Evolutionary conservation across 1,140 invertebrate species (phyloP).

Genomic region (Argopecten irradians): DNA sequence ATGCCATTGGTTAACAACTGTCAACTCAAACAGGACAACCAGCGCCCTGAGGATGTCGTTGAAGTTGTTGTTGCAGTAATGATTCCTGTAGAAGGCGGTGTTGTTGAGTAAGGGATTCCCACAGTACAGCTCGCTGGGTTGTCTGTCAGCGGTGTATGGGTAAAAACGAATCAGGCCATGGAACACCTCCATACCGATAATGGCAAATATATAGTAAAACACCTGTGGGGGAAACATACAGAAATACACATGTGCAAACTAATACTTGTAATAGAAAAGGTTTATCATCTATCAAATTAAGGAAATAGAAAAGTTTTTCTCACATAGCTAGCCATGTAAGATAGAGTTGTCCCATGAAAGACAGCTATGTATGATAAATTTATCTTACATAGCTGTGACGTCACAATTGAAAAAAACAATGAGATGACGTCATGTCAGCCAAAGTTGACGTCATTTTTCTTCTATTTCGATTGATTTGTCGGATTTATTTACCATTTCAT

Average conservation of each 20-base stretch:
- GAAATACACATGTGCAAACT: neutral
- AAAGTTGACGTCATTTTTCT: too few species aligned
- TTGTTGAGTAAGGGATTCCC: slow-evolving; percentile 77
- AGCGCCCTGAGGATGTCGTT: slow-evolving; percentile 78
- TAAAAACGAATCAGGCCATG: slow-evolving; percentile 73
- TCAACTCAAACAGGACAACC: slow-evolving; percentile 79
- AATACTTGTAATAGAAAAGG: neutral
- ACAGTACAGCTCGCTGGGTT: slow-evolving; percentile 69
- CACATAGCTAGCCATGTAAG: too few species aligned
- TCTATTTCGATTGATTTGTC: too few species aligned
- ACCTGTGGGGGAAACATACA: slow-evolving; percentile 68
- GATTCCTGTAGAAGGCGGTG: slow-evolving; percentile 74
- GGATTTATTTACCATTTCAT: too few species aligned
- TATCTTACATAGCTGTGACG: too few species aligned
- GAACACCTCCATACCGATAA: slow-evolving; percentile 80
- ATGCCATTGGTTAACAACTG: slow-evolving; percentile 81
- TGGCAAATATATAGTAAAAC: slow-evolving; percentile 80
- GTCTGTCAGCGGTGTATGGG: slow-evolving; percentile 59
- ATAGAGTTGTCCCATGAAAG: too few species aligned
- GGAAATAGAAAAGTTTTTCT: too few species aligned
- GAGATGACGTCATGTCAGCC: too few species aligned
- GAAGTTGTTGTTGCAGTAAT: slow-evolving; percentile 81
- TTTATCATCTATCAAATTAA: too few species aligned
- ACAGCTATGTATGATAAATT: too few species aligned
- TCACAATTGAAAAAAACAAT: too few species aligned